Conservation (phyloP, 2,888 invertebrate species). For the Acanthococcus lagerstroemiae region DNA sequence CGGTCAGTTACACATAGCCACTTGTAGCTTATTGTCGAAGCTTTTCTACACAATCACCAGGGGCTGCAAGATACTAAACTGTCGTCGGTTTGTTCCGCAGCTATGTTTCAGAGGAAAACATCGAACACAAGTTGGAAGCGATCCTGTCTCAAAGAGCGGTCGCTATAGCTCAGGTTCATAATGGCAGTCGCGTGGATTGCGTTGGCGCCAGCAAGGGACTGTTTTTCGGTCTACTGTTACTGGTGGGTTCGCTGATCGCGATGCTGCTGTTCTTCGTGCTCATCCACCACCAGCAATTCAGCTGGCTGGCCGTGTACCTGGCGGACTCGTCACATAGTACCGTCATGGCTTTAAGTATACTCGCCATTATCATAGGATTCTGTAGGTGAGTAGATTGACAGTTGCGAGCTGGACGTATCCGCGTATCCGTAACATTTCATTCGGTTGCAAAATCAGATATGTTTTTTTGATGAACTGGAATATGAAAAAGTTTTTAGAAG, state of each 20-base stretch:
- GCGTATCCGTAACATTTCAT: no score
- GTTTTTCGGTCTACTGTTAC: slow-evolving; percentile 78
- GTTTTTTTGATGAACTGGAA: no score
- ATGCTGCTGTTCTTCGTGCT: slow-evolving; percentile 92
- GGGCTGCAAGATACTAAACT: neutral
- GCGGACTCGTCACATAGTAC: slow-evolving; percentile 85
- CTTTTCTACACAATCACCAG: neutral
- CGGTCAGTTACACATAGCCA: slow-evolving; percentile 46
- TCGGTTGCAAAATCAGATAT: no score
- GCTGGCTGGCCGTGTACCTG: slow-evolving; percentile 69
- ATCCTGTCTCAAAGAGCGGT: slow-evolving; percentile 79
- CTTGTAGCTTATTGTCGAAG: neutral
- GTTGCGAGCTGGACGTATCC: no score
- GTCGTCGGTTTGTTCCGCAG: slow-evolving; percentile 40
- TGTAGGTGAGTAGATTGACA: slow-evolving; percentile 56
- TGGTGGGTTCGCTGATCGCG: slow-evolving; percentile 84
- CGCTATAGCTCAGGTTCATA: slow-evolving; percentile 70
- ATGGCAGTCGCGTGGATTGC: slow-evolving; percentile 74
- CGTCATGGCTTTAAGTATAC: slow-evolving; percentile 74
- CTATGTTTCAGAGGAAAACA: slow-evolving; percentile 66
- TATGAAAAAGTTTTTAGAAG: no score
- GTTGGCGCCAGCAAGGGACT: slow-evolving; percentile 88
- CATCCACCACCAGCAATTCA: slow-evolving; percentile 72
- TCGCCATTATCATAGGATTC: slow-evolving; percentile 84
- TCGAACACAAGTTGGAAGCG: slow-evolving; percentile 77